Percentiles rank a stretch among this genome's conserved stretches.
Conservation (phyloP, 1,140 invertebrate species). For the Oncopeltus fasciatus region DNA sequence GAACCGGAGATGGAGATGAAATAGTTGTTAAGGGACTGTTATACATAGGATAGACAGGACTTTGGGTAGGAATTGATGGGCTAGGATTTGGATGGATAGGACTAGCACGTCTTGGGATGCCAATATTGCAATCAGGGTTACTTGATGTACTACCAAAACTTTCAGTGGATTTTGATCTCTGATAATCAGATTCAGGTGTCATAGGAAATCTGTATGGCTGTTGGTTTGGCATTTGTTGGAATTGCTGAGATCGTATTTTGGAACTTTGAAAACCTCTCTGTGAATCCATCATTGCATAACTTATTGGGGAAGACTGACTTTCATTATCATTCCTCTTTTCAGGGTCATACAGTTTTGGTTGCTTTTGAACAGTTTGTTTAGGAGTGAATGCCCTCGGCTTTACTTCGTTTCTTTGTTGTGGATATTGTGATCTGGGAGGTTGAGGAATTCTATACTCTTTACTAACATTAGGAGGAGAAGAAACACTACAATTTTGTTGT, state of each 20-base stretch:
- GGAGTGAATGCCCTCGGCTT: conserved; percentile 27
- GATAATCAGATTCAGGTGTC: conserved; percentile 20
- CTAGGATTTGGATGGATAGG: conserved; percentile 47
- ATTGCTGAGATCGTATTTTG: conserved; percentile 26
- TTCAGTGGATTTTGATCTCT: conserved; percentile 30
- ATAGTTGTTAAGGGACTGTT: conserved; percentile 58
- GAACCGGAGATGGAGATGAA: conserved; percentile 44
- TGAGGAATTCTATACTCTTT: conserved; percentile 42
- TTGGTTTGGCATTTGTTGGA: conserved; percentile 3
- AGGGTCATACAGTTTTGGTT: conserved; percentile 45
- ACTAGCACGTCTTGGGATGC: conserved; percentile 48
- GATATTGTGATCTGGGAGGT: conserved; percentile 24
- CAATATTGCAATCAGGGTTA: conserved; percentile 46
- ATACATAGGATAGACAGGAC: conserved; percentile 61
- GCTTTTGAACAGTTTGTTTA: conserved; percentile 34
- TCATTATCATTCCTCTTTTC: conserved; percentile 36
- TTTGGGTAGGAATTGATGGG: conserved; percentile 48
- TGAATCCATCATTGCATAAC: conserved; percentile 57
- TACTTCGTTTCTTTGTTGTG: conserved; percentile 12
- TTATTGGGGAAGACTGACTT: conserved; percentile 56
- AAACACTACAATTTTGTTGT: not conserved
- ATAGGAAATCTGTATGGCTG: conserved; percentile 13
- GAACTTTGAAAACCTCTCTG: conserved; percentile 25
- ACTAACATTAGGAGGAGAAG: not conserved
- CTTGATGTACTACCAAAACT: conserved; percentile 40